Base-by-base conservation (phyloP, 1,140 invertebrate genomes). In the Saccostrea glomerata region DNA sequence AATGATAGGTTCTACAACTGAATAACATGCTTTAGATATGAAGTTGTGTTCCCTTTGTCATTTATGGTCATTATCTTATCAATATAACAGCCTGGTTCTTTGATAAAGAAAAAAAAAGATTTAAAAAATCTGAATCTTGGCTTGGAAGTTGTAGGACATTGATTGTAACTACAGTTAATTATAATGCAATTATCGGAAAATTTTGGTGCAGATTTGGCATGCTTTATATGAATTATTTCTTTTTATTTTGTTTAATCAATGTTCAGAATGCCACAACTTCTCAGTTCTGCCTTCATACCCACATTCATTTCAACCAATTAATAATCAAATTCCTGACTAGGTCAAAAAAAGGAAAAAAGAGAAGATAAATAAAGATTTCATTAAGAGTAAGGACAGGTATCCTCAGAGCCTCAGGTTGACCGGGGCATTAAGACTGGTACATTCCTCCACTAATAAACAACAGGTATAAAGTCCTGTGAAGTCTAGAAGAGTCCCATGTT, bases 381-480 rank as follows among this genome's bases (percentile, higher is more conserved):
- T 77, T 73, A 77, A 77, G 9, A 47, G 70, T 13, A 25, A 15
- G 70, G 25, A 77, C 70, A 77, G 25, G 23, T 36, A 77, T 15
- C 47, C 6, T 30, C 30, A 25, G 70, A 63, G 70, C 25, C 70
- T 25, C 23, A 9, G 30, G 70, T 25, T 77, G 23, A 77, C 70
- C 70, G 13, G 5, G 23, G 70, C 25, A 77, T 77, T 77, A 77
- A 6, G 15, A 13, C 70, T 30, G 70, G 70, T 77, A 77, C 70
- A 77, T 77, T 77, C 70, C 70, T 40, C 11, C 25, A 30, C 70
- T 12, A 77, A 77, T 77, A 77, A 77, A 77, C 70, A 77, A 36
- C 70, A 77, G 66, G 66, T 73, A 23, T 23, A 47, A 47, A 73
- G 25, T 36, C 11, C 13, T 77, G 70, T 77, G 70, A 30, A 77